A percentile compares a stretch with the other conserved stretches of the same genome.
Conservation (phyloP, 2,888 invertebrate genomes). For the Tanytarsus gracilentus region DNA sequence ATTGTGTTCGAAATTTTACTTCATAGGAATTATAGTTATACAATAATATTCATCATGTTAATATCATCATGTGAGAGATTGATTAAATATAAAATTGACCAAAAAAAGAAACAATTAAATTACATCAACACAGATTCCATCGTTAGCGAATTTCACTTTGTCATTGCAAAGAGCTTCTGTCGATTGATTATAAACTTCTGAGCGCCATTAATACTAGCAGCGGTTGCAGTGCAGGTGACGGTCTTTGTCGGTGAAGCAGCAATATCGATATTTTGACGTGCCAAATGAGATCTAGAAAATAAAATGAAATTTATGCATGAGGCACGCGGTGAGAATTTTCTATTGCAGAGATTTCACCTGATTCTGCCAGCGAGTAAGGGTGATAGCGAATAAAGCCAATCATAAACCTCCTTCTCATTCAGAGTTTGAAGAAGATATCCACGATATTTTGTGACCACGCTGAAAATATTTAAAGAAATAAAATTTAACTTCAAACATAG, state of each 20-base stretch:
- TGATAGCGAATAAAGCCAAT: constrained; percentile 99
- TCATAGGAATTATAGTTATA: too few relatives aligned
- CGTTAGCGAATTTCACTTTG: constrained; percentile 64
- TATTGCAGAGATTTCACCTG: constrained; percentile 48
- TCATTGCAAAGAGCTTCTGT: constrained; percentile 31
- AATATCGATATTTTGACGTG: constrained; percentile 44
- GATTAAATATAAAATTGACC: too few relatives aligned
- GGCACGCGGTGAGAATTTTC: not conserved
- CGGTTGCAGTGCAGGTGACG: constrained; percentile 29
- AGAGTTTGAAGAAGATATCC: constrained; percentile 94
- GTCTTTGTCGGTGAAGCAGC: constrained; percentile 40
- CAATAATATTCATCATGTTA: too few relatives aligned
- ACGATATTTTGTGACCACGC: constrained; percentile 94
- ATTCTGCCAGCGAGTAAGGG: constrained; percentile 96
- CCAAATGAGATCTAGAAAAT: constrained; percentile 45
- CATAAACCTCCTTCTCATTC: constrained; percentile 95
- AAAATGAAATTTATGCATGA: not conserved
- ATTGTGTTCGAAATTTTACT: too few relatives aligned
- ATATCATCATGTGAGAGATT: too few relatives aligned
- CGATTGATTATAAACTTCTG: constrained; percentile 32
- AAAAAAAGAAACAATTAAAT: too few relatives aligned
- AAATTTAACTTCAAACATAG: not conserved
- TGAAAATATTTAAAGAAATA: constrained; percentile 38
- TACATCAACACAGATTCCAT: constrained; percentile 72
- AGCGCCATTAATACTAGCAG: constrained; percentile 35